Evolutionary conservation across 2,113 vertebrate genomes (phyloP), one percentile per base, ranked within the genome.

Genomic region (Larimichthys polyactis): DNA sequence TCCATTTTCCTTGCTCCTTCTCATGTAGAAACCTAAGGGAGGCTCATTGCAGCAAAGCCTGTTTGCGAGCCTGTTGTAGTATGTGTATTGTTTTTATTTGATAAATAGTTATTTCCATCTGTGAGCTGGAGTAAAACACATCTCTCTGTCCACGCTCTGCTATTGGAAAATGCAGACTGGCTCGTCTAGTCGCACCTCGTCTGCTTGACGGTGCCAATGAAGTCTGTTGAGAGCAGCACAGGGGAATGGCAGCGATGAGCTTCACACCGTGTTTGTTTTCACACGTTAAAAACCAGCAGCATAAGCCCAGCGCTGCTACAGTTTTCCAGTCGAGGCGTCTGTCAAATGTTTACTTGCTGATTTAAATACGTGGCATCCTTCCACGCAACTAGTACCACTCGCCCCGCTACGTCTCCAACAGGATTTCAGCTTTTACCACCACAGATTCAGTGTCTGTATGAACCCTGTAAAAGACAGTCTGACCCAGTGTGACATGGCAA

Each of bases 261-360:
- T 44, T 72, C 60, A 44, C 71, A 49, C 44, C 24, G n/a, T 6
- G 27, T 59, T 49, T 62, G 72, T 76, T 80, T 77, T 79, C 75
- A 70, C 79, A 85, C 66, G 15, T 72, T 79, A 20, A 55, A 40
- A 63, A 76, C 12, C 51, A 48, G 46, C 29, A 73, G 43, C 68
- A 65, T 52, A 46, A 24, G 57, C 43, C 29, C 9, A 14, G 43
- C 29, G 27, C n/a, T 63, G 48, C 55, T 66, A 64, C 66, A 66
- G 1, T 24, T 40, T 62, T 22, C 40, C 40, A 15, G 15, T 27
- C 0, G 1, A 32, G 60, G 32, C 29, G 15, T 60, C 60, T 54
- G 71, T 32, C 60, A 63, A 32, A 20, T n/a, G n/a, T 79, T 24
- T 46, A 29, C 22, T 64, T n/a, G 24, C 5, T 71, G 29, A 71